A percentile compares a stretch with the other conserved stretches of the same genome.
Conservation (phyloP, 1,140 invertebrate genomes). For the Drosophila insularis region DNA sequence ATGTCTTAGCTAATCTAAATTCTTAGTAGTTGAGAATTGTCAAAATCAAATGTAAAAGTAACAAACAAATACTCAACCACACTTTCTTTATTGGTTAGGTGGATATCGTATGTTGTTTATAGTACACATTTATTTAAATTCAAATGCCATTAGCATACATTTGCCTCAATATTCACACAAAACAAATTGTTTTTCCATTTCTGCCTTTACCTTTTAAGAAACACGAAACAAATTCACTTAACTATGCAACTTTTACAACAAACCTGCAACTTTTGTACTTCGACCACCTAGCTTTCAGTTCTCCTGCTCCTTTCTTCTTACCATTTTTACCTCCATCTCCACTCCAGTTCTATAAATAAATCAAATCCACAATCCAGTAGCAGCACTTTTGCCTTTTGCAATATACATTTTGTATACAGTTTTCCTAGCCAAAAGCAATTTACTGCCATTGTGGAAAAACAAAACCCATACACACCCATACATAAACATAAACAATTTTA, state of each 20-base stretch:
- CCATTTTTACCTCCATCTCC: slow-evolving; percentile 10
- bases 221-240: slow-evolving; percentile 20
- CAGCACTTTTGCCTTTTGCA: slow-evolving; percentile 49
- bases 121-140: slow-evolving; percentile 4
- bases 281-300: not conserved
- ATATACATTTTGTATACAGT: slow-evolving; percentile 24
- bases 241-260: slow-evolving; percentile 26
- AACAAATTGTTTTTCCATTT: slow-evolving; percentile 12
- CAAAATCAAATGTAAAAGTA: not conserved
- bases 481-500: not conserved
- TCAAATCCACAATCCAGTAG: slow-evolving; percentile 31
- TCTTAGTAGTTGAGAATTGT: not conserved
- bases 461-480: slow-evolving; percentile 16
- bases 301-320: not conserved
- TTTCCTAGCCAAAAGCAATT: slow-evolving; percentile 44
- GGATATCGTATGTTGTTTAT: not conserved
- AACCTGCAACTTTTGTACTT: slow-evolving; percentile 14
- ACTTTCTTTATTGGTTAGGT: not conserved
- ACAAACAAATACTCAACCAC: not conserved
- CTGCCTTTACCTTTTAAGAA: slow-evolving; percentile 1
- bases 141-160: slow-evolving; percentile 10
- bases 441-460: slow-evolving; percentile 40
- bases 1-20: no score
- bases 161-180: slow-evolving; percentile 9
- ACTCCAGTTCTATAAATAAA: slow-evolving; percentile 48